Conservation (phyloP, 2,797 vertebrate species). For the Karalla daura region DNA sequence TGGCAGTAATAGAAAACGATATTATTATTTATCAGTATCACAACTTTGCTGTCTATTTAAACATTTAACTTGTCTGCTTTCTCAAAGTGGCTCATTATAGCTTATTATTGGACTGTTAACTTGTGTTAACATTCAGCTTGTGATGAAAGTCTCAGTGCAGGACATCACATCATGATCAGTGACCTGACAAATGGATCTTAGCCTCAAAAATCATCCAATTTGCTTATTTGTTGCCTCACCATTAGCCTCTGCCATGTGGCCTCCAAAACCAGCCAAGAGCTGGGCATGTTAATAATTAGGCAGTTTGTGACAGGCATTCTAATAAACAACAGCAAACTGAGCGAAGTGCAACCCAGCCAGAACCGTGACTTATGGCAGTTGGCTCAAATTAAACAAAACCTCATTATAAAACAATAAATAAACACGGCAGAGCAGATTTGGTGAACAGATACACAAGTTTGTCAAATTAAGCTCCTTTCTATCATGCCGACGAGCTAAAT, state of each 20-base stretch:
- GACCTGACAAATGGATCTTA: background rate
- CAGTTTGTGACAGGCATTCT: slow-evolving; percentile 29
- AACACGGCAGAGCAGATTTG: slow-evolving; percentile 15
- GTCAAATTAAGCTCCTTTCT: slow-evolving; percentile 11
- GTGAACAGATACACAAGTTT: slow-evolving; percentile 1
- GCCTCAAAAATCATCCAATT: background rate
- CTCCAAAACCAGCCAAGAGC: slow-evolving; percentile 3
- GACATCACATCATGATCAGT: background rate
- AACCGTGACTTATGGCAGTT: too few relatives aligned
- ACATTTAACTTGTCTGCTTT: background rate
- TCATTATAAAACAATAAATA: slow-evolving; percentile 51
- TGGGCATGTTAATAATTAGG: slow-evolving; percentile 37
- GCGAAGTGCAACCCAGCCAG: slow-evolving; percentile 14
- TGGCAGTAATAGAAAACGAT: too few relatives aligned
- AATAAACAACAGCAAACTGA: slow-evolving; percentile 33
- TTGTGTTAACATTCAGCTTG: background rate
- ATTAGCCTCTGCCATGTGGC: slow-evolving; percentile 4
- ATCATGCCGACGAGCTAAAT: background rate
- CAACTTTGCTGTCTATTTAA: background rate
- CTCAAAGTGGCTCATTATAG: slow-evolving; percentile 1
- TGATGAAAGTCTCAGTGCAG: background rate
- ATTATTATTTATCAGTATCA: background rate
- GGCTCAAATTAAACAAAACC: slow-evolving; percentile 5
- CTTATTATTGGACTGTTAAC: background rate
- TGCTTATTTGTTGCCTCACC: background rate